Base-by-base conservation (phyloP, 1,140 invertebrate species). In the Dendrolimus kikuchii region DNA sequence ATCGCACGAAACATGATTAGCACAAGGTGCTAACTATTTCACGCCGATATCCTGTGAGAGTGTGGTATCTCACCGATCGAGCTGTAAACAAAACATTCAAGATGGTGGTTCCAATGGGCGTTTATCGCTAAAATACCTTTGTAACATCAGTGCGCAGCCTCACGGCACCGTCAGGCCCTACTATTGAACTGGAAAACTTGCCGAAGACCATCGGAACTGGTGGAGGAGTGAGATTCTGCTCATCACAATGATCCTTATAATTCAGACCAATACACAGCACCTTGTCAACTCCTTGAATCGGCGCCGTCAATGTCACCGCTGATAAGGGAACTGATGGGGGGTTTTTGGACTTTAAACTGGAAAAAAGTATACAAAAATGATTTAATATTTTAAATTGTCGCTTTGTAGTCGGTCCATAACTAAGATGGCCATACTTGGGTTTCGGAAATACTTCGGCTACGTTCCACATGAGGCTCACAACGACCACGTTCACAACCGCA, bases 101-200 rank as follows among this genome's bases (percentile, higher is more conserved):
- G 23, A 23, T n/a, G 23, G 23, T 23, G 3, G 3, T 23, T 23
- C 23, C 23, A 23, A 23, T 23, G 23, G 23, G 23, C 23, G 3
- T 23, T n/a, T 38, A 40, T n/a, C 36, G 4, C 5, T 36, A 5
- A 63, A 57, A 68, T 62, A 86, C 86, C 68, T 76, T 55, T 40
- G 84, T 82, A 40, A 81, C 57, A 38, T 82, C 60, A 51, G 77
- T 80, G 58, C 77, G 76, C 4, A 87, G 49, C 45, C 62, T 70
- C 5, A 97, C 88, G 64, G 92, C 87, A 66, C 95, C 94, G 61
- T 88, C 88, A 0, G 94, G 93, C 4, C 95, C 95, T 23, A 93
- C 89, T 42, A 97, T 91, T 38, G 91, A 90, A 64, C 93, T 95
- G 7, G 93, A 85, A 65, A 92, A 93, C 73, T 93, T 93, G 73